Evolutionary conservation across 2,113 vertebrate species (phyloP), one percentile per base, ranked within the genome.

Genomic region (Antechinus flavipes): DNA sequence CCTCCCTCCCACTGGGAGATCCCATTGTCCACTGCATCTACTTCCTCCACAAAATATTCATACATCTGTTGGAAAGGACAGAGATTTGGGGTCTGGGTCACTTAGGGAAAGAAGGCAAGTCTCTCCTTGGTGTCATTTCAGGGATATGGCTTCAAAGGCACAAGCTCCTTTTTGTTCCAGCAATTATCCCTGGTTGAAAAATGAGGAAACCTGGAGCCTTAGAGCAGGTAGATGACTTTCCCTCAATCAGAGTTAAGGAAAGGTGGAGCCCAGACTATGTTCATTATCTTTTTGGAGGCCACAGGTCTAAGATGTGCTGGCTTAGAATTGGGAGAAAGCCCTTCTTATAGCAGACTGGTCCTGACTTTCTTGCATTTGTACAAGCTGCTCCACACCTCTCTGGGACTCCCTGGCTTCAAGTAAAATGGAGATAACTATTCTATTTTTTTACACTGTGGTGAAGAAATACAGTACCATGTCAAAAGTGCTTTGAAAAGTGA

Each of bases 1-100:
- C 99, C 99, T 16, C 99, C 99, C 0, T 99, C 99, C 47, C 58
- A 99, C 98, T 99, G 99, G 0, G 99, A 98, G 95, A 99, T 99
- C 14, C 99, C 99, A 0, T 99, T 99, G 98, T 99, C 99, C 2
- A 99, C 96, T 0, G 99, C 99, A 0, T 99, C 99, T 11, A 99
- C 98, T 96, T 99, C 99, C 97, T 99, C 99, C 97, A 99, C 98
- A 0, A 99, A 99, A 98, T 99, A 99, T 98, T 99, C 99, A 0
- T 99, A 99, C 55, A 99, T 98, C 99, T 99, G 97, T n/a, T 50
- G 53, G 84, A 27, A 12, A 11, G 30, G 84, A 1, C 8, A 11
- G 7, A 0, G 0, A 47, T 76, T 76, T 76, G 6, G 16, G 61
- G 35, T 5, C 6, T 76, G 16, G 7, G 46, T 90, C 12, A 49